Conservation (phyloP, 2,888 invertebrate species). For the Latrodectus elegans region DNA sequence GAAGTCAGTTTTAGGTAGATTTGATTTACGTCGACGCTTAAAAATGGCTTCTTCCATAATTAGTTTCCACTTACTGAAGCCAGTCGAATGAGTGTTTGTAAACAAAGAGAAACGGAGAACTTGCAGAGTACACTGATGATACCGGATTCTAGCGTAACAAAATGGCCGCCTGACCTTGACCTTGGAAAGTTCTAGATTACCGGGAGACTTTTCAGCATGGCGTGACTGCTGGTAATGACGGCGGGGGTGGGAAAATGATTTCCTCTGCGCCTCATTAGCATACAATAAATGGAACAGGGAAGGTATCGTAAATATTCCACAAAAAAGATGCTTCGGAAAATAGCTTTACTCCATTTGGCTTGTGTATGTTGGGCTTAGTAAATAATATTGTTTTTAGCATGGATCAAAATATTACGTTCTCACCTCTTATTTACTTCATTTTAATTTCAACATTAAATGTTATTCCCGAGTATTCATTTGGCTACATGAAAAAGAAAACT, state of each 20-base stretch:
- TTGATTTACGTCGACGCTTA: no score
- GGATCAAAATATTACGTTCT: no score
- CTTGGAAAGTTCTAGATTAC: constrained; percentile 43
- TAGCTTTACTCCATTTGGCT: no score
- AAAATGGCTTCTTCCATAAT: no score
- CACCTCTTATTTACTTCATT: no score
- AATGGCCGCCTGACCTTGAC: constrained; percentile 42
- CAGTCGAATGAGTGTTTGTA: not conserved
- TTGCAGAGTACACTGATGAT: not conserved
- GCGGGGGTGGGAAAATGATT: constrained; percentile 32
- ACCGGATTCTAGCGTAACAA: constrained; percentile 9
- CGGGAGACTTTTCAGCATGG: not conserved
- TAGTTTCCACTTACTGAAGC: no score
- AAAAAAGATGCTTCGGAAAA: not conserved
- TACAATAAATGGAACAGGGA: constrained; percentile 2
- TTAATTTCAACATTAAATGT: no score
- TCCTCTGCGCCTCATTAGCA: constrained; percentile 31
- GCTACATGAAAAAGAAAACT: no score
- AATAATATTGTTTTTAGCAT: no score
- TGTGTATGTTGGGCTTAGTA: no score
- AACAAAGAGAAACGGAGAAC: not conserved
- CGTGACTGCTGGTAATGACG: not conserved
- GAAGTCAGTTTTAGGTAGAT: no score
- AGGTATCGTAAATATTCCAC: not conserved
- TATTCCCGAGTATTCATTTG: no score